phyloP scores from a whole-genome alignment of 2,888 invertebrate genomes.

The Nomada lathburiana region DNA sequence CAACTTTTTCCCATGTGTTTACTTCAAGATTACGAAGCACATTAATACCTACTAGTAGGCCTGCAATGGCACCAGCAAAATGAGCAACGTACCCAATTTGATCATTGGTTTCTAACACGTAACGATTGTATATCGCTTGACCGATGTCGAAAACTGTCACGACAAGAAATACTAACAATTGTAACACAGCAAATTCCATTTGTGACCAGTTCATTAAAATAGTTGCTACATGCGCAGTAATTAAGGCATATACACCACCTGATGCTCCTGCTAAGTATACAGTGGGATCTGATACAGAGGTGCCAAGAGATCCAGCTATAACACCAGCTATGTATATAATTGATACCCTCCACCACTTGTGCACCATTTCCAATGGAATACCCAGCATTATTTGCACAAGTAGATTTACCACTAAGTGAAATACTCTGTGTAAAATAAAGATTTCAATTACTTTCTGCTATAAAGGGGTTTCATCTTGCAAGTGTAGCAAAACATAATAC shows the following conservation, averaged over 20 bases:
- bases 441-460: not conserved
- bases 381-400: conserved; percentile 97
- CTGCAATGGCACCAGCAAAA: conserved; percentile 95
- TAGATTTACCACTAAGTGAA: conserved; percentile 96
- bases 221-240: conserved; percentile 96
- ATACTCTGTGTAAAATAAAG: conserved; percentile 86
- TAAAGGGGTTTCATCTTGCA: not conserved
- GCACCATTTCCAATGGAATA: conserved; percentile 97
- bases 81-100: conserved; percentile 98
- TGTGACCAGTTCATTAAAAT: conserved; percentile 98
- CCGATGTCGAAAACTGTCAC: conserved; percentile 94
- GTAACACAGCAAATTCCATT: conserved; percentile 96
- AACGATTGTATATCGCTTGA: conserved; percentile 95
- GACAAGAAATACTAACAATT: conserved; percentile 92
- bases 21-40: conserved; percentile 93
- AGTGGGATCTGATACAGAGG: conserved; percentile 91
- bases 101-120: conserved; percentile 89
- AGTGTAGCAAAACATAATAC: conserved; percentile 75
- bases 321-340: conserved; percentile 94
- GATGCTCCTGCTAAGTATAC: conserved; percentile 96
- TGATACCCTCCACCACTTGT: conserved; percentile 96
- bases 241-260: conserved; percentile 97
- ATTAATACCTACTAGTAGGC: conserved; percentile 93
- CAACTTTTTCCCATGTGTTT: conserved; percentile 91
- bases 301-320: conserved; percentile 93